A percentile compares a stretch with the other conserved stretches of the same genome.
Conservation (phyloP, 2,113 vertebrate genomes). For the Myotis yumanensis region DNA sequence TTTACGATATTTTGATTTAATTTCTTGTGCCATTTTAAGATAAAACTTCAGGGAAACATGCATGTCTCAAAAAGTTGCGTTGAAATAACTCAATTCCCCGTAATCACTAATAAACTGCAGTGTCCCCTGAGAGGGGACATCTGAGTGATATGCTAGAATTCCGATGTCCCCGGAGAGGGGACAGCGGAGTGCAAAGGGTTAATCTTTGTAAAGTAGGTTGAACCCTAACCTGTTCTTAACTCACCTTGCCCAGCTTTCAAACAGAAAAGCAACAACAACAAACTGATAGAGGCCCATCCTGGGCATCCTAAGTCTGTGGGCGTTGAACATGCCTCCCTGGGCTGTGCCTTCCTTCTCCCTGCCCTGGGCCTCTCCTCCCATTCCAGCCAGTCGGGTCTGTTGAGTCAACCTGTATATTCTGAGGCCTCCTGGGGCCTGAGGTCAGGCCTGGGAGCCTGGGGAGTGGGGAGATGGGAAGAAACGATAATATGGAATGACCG, state of each 20-base stretch:
- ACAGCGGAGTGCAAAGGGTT: too few species aligned
- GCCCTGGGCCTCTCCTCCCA: not conserved
- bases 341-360: not conserved
- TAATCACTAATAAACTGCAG: too few species aligned
- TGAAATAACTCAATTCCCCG: too few species aligned
- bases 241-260: not conserved
- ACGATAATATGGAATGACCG: not conserved
- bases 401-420: not conserved
- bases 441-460: not conserved
- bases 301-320: too few species aligned
- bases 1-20: too few species aligned
- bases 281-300: rapidly evolving
- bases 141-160: too few species aligned
- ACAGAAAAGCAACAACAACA: not conserved
- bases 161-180: too few species aligned
- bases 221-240: not conserved
- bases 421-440: not conserved
- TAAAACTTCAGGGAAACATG: too few species aligned
- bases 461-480: not conserved
- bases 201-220: not conserved
- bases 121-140: too few species aligned
- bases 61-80: too few species aligned
- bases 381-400: not conserved
- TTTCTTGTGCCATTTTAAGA: too few species aligned
- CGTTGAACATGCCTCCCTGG: not conserved